These are phyloP conservation scores for Berghia stephanieae DNA, from an alignment of 1,140 invertebrate genomes.

Conservation along the genomic window DNA sequence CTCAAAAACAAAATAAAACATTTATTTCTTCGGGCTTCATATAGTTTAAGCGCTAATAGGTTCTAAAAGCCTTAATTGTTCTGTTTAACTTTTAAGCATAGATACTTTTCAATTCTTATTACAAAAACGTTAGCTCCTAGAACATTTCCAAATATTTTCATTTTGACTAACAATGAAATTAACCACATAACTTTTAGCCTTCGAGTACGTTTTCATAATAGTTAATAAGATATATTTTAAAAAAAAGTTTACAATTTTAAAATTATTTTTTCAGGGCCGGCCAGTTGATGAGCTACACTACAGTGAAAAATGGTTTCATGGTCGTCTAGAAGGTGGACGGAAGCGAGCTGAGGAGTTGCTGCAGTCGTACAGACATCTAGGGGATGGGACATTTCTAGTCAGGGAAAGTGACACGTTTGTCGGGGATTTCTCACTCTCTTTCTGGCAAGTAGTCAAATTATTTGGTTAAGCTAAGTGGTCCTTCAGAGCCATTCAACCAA, in stretches of 20 bases:
- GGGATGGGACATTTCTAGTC: conserved; percentile 95
- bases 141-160: too few species aligned
- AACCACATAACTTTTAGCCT: background rate
- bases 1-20: too few species aligned
- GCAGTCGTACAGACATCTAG: conserved; percentile 82
- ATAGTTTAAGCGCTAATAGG: too few species aligned
- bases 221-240: too few species aligned
- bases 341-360: conserved; percentile 79
- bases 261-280: conserved; percentile 44
- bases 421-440: conserved; percentile 94
- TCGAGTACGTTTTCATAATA: too few species aligned
- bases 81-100: too few species aligned
- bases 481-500: too few species aligned
- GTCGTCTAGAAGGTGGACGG: conserved; percentile 79
- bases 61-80: too few species aligned
- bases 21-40: too few species aligned
- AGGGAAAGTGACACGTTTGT: conserved; percentile 95
- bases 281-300: conserved; percentile 87
- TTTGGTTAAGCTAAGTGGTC: background rate
- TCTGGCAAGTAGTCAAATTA: conserved; percentile 73
- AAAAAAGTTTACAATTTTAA: too few species aligned
- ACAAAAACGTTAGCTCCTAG: too few species aligned
- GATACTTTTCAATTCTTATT: too few species aligned
- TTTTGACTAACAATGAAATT: background rate
- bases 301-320: conserved; percentile 94